Evolutionary conservation across 2,797 vertebrate species (phyloP), one percentile per base, ranked within the genome.

Genomic region (Vultur gryphus): DNA sequence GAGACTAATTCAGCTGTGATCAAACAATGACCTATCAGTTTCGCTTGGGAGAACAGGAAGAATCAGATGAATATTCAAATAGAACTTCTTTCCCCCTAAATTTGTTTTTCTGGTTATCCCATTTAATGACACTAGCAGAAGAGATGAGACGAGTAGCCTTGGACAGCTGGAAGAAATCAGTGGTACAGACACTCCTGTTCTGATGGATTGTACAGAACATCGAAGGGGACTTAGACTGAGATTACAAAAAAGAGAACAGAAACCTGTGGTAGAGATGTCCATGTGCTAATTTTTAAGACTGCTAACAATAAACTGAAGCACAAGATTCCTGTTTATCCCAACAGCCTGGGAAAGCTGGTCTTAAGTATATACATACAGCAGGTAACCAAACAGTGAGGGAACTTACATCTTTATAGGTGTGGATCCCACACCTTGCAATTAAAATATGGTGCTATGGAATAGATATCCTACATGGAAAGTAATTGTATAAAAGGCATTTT

Each of bases 161-260:
- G 37, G 20, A 66, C 17, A 82, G 10, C 51, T 41, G 29, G 52
- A 70, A 62, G 33, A 77, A 59, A 73, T 44, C 44, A 61, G 5
- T 44, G 31, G 15, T 84, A 81, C 25, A 81, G 41, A 61, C 12
- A 51, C 4, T 65, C 31, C 26, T 13, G 24, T 76, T 90, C 51
- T 29, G 14, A 39, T 31, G 44, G 51, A 44, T n/a, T 49, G 20
- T 33, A 49, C 24, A 79, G 65, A 71, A 37, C 20, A 35, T 18
- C 0, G 0, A 1, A 5, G 6, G 31, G 10, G 3, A 31, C 6
- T 88, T 51, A 43, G 16, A 13, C 24, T 84, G 48, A 41, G 29
- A 81, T 26, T 52, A 55, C 5, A 26, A 64, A 66, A 77, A 48
- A 43, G 8, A 46, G 15, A 83, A 46, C 6, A 72, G 51, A 86